Evolutionary conservation across 2,888 invertebrate genomes (phyloP).

Genomic region (Eilema sororculum): DNA sequence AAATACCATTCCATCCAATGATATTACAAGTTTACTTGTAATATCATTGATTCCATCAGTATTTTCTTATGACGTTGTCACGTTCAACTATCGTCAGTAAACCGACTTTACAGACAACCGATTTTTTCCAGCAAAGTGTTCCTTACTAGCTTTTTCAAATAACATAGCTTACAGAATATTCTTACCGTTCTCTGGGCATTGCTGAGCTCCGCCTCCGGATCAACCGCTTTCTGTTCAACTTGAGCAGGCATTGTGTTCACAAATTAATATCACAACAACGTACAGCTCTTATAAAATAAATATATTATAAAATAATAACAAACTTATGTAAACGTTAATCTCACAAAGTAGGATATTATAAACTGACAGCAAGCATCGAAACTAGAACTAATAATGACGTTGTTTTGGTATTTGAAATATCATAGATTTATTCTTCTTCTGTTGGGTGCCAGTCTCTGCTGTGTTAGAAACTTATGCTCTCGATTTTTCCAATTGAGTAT

Average conservation of each 20-base stretch:
- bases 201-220: constrained; percentile 81
- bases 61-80: no score
- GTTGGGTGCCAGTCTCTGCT: not conserved
- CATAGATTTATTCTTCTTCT: not conserved
- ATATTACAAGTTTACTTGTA: no score
- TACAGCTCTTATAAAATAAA: constrained; percentile 11
- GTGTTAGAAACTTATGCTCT: not conserved
- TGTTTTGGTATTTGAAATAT: not conserved
- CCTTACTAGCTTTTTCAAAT: no score
- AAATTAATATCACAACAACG: constrained; percentile 1
- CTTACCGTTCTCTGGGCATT: constrained; percentile 78
- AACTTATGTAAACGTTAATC: constrained; percentile 7
- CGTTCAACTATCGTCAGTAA: no score
- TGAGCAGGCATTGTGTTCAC: constrained; percentile 67
- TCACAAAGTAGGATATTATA: constrained; percentile 11
- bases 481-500: not conserved
- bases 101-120: no score
- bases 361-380: constrained; percentile 7
- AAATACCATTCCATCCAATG: no score
- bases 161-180: no score
- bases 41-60: no score
- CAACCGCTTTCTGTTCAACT: constrained; percentile 74
- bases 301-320: constrained; percentile 5
- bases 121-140: no score
- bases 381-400: constrained; percentile 1